These are phyloP conservation scores for Pangasius larnaudii DNA, from an alignment of 2,797 vertebrate species.

Conservation along the genomic window DNA sequence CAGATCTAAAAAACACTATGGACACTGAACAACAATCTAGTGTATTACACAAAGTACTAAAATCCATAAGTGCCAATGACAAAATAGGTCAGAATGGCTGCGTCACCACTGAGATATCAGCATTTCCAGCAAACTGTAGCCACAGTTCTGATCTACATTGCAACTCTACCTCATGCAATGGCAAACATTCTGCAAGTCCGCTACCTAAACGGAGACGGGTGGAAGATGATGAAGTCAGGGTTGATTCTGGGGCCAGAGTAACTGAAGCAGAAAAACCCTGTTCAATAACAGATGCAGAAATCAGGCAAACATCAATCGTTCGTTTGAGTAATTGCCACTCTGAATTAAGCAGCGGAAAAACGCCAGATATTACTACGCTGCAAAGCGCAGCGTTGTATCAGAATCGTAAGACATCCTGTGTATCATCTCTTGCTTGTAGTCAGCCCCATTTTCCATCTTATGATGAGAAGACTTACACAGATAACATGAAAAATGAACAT, in stretches of 20 bases:
- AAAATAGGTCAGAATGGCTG: slow-evolving; percentile 43
- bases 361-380: too few species aligned
- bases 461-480: slow-evolving; percentile 28
- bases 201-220: slow-evolving; percentile 70
- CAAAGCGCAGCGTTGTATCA: neutral
- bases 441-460: neutral
- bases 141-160: slow-evolving; percentile 19
- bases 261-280: neutral
- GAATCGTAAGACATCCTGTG: neutral
- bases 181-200: slow-evolving; percentile 28
- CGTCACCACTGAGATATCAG: neutral
- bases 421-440: neutral
- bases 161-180: neutral
- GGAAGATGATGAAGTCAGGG: slow-evolving; percentile 26
- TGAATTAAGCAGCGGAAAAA: neutral
- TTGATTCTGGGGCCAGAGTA: neutral
- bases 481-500: slow-evolving; percentile 41
- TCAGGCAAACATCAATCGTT: neutral
- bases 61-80: slow-evolving; percentile 70
- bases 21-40: slow-evolving; percentile 60
- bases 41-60: slow-evolving; percentile 77
- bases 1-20: slow-evolving; percentile 24
- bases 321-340: neutral
- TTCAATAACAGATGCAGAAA: neutral
- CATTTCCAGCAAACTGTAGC: slow-evolving; percentile 13